Evolutionary conservation across 2,888 invertebrate species (phyloP).

Genomic region (Magallana nippona): DNA sequence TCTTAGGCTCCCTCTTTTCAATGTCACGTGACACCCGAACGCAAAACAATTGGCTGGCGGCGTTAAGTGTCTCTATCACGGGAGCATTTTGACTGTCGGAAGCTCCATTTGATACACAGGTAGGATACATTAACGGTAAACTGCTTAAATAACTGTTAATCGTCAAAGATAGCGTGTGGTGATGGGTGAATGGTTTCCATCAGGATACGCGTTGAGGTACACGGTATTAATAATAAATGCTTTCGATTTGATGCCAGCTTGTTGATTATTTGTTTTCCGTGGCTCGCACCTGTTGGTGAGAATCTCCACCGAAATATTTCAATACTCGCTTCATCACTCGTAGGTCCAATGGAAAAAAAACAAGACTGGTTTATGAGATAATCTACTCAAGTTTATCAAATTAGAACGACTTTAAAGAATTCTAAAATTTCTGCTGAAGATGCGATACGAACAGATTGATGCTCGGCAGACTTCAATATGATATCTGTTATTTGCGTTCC

Average conservation of each 20-base stretch:
- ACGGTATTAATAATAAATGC: neutral
- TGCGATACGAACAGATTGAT: neutral
- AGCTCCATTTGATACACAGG: neutral
- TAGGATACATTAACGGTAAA: neutral
- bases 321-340: neutral
- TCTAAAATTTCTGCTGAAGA: neutral
- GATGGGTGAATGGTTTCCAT: constrained; percentile 16
- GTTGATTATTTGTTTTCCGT: neutral
- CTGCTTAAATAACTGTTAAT: constrained; percentile 4
- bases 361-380: neutral
- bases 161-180: neutral
- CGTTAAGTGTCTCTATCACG: neutral
- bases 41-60: neutral
- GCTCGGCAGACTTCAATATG: too few relatives aligned
- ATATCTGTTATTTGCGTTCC: too few relatives aligned
- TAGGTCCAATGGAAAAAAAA: neutral
- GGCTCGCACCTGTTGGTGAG: neutral
- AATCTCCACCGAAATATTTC: neutral
- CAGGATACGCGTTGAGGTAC: neutral
- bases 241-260: neutral
- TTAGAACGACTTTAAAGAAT: constrained; percentile 12
- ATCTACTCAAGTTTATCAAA: neutral
- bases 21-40: neutral
- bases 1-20: neutral
- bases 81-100: neutral